phyloP scores from a whole-genome alignment of 2,113 vertebrate species.

The Entomyzon cyanotis region DNA sequence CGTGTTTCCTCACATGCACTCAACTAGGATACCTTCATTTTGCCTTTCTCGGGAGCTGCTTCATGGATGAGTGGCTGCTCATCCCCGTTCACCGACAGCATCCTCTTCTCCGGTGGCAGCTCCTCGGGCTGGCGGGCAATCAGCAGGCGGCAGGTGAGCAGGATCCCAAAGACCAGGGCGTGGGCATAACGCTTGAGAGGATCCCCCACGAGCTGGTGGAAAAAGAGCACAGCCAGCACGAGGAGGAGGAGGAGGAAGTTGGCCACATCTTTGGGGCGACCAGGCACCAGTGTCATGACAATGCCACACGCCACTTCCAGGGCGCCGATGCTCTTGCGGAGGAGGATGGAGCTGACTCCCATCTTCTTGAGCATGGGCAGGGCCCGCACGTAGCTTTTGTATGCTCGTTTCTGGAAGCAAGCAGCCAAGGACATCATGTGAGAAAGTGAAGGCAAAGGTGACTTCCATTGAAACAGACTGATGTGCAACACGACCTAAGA shows the following conservation, averaged over 20 bases:
- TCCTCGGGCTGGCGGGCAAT: slow-evolving; percentile 94
- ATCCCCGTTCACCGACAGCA: slow-evolving; percentile 74
- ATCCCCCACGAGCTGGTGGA: slow-evolving; percentile 96
- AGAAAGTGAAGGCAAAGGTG: neutral
- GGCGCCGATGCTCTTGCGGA: slow-evolving; percentile 94
- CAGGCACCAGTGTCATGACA: slow-evolving; percentile 92
- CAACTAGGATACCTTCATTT: slow-evolving; percentile 92
- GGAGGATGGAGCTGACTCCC: slow-evolving; percentile 92
- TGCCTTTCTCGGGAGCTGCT: slow-evolving; percentile 86
- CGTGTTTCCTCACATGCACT: slow-evolving; percentile 21
- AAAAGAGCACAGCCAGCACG: slow-evolving; percentile 93
- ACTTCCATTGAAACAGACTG: neutral
- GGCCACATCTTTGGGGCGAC: slow-evolving; percentile 93
- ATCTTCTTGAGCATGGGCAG: slow-evolving; percentile 93
- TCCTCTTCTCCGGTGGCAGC: slow-evolving; percentile 83
- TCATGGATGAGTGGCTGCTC: slow-evolving; percentile 66
- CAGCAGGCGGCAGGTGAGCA: slow-evolving; percentile 94
- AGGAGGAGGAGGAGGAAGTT: slow-evolving; percentile 95
- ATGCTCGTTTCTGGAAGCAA: slow-evolving; percentile 90
- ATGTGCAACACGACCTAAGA: neutral
- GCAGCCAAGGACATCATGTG: neutral
- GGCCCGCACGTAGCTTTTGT: slow-evolving; percentile 96
- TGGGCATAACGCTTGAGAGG: slow-evolving; percentile 96
- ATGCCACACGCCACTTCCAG: slow-evolving; percentile 93
- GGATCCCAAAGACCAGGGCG: slow-evolving; percentile 94